phyloP scores from a whole-genome alignment of 1,140 invertebrate genomes.

The Leptinotarsa defecta region DNA sequence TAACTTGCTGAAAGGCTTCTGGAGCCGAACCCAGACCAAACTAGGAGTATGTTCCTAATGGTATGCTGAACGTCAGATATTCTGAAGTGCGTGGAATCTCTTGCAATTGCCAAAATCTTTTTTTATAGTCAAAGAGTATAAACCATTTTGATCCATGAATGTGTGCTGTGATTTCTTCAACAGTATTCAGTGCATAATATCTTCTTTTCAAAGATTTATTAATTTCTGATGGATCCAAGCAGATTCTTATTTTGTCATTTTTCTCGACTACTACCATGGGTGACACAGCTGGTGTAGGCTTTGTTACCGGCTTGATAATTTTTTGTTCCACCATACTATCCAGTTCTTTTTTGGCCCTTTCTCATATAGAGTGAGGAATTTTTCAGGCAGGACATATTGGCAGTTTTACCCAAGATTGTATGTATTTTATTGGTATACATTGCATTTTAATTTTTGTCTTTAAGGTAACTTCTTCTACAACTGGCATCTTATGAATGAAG shows the following conservation, averaged over 20 bases:
- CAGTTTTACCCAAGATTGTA: background rate
- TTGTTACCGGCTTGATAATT: background rate
- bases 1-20: background rate
- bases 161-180: slow-evolving; percentile 52
- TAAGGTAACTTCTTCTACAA: background rate
- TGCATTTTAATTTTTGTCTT: background rate
- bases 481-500: background rate
- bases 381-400: background rate
- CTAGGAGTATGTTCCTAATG: slow-evolving; percentile 56
- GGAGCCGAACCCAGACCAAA: background rate
- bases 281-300: background rate
- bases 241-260: slow-evolving; percentile 10
- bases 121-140: slow-evolving; percentile 54
- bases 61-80: slow-evolving; percentile 58
- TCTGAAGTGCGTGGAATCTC: slow-evolving; percentile 51
- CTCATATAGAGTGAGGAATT: background rate
- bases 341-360: background rate
- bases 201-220: slow-evolving; percentile 7
- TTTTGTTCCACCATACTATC: background rate
- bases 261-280: background rate
- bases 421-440: background rate
- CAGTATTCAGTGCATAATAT: slow-evolving; percentile 9
- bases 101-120: slow-evolving; percentile 57
- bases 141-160: slow-evolving; percentile 53
- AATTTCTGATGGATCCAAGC: background rate